Evolutionary conservation across 2,797 vertebrate genomes (phyloP), one percentile per base, ranked within the genome.

Genomic region (Cyprinella venusta): DNA sequence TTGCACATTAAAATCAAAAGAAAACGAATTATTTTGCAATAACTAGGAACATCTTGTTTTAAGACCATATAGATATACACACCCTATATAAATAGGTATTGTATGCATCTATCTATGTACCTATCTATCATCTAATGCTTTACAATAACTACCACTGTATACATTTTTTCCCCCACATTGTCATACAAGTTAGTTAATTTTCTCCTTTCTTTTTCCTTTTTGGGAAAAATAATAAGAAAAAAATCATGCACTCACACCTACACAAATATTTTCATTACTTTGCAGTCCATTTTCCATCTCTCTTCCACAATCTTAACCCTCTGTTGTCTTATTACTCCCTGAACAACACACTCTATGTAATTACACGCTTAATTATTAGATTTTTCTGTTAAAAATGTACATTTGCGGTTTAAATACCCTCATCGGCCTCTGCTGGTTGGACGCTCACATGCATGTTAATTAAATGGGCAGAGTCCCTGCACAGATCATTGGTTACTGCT

Each of bases 401-500:
- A 69, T 86, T 85, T 88, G 84, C 86, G 88, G 88, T 89, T 92
- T 89, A 91, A 93, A 91, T 88, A 89, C 87, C 83, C 81, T 81
- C 88, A 84, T 80, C 16, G 2, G 81, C 88, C 89, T 86, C 88
- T 89, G 82, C 90, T 93, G 88, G 86, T 88, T 86, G 89, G 89
- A 91, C 89, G 86, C 92, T 88, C 84, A 68, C 82, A 86, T 82
- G 85, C 86, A 81, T 88, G 86, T 89, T 94, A 93, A 94, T 94
- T 93, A 93, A 92, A 93, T 82, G 82, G 89, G 87, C 87, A 89
- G 90, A 91, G 91, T 91, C 89, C 88, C 79, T 89, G 69, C 88
- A 91, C 82, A 91, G 92, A 92, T 93, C 92, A 88, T 91, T 92
- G 92, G 90, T 90, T 90, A 88, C 86, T 89, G 89, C 90, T 91